Evolutionary conservation across 1,140 invertebrate species (phyloP).

Genomic region (Brachionus angularis): DNA sequence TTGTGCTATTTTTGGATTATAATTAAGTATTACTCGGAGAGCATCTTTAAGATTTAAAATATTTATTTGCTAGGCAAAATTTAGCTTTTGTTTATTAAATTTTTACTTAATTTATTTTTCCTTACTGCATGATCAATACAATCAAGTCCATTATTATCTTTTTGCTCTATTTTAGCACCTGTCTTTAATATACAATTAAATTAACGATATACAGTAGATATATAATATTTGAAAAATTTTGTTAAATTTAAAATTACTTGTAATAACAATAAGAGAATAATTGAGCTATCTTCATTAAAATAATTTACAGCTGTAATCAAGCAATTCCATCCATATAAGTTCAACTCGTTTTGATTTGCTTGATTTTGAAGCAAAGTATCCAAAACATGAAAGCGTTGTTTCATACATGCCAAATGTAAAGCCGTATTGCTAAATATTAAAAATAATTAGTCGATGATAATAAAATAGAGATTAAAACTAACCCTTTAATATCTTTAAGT

Average conservation of each 20-base stretch:
- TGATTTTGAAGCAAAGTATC: slow-evolving; percentile 47
- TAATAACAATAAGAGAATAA: slow-evolving; percentile 44
- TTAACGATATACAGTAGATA: slow-evolving; percentile 46
- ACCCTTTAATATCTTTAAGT: slow-evolving; percentile 35
- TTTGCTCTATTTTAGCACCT: slow-evolving; percentile 36
- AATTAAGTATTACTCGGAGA: slow-evolving; percentile 49
- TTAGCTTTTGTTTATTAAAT: slow-evolving; percentile 46
- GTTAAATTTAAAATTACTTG: slow-evolving; percentile 50
- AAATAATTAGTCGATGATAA: not conserved
- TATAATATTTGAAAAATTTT: slow-evolving; percentile 48
- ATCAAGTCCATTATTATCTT: slow-evolving; percentile 5
- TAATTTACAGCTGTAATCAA: slow-evolving; percentile 31
- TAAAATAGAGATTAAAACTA: not conserved
- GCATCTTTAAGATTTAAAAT: slow-evolving; percentile 52
- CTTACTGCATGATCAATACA: slow-evolving; percentile 43
- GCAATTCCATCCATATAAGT: slow-evolving; percentile 7
- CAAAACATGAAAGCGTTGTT: slow-evolving; percentile 48
- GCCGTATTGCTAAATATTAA: slow-evolving; percentile 48
- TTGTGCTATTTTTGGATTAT: slow-evolving; percentile 44
- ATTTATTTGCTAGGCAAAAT: no score
- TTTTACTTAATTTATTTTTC: slow-evolving; percentile 47
- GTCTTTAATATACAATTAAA: slow-evolving; percentile 45
- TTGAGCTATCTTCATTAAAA: slow-evolving; percentile 3
- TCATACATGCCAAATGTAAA: slow-evolving; percentile 51
- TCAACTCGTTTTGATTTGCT: slow-evolving; percentile 47